Evolutionary conservation across 2,113 vertebrate species (phyloP).

Genomic region (Daboia siamensis): DNA sequence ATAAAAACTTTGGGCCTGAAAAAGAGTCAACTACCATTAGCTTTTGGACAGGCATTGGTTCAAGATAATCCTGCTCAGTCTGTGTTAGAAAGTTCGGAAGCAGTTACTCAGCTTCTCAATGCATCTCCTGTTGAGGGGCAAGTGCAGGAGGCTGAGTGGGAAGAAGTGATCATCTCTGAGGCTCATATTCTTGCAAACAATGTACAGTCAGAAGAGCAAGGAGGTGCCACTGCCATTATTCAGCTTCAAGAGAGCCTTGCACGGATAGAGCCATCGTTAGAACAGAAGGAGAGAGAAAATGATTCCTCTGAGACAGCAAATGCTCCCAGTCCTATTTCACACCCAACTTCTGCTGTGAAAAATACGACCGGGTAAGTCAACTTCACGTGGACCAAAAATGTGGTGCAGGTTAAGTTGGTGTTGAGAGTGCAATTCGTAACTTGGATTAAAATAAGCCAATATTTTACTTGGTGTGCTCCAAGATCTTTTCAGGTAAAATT

Average conservation of each 20-base stretch:
- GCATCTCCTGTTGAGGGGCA: slow-evolving; percentile 57
- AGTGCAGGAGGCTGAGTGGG: slow-evolving; percentile 69
- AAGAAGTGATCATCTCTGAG: slow-evolving; percentile 73
- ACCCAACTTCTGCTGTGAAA: slow-evolving; percentile 54
- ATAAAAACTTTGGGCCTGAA: slow-evolving; percentile 63
- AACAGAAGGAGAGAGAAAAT: slow-evolving; percentile 57
- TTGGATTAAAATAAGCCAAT: slow-evolving; percentile 9
- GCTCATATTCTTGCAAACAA: slow-evolving; percentile 60
- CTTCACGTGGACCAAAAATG: slow-evolving; percentile 9
- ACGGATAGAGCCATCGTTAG: slow-evolving; percentile 42
- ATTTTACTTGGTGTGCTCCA: slow-evolving; percentile 21
- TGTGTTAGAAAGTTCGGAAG: slow-evolving; percentile 67
- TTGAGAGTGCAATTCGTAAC: not conserved
- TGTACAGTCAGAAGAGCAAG: slow-evolving; percentile 47
- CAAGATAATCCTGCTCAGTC: slow-evolving; percentile 54
- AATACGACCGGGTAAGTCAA: slow-evolving; percentile 66
- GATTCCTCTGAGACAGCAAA: slow-evolving; percentile 33
- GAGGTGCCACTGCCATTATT: slow-evolving; percentile 17
- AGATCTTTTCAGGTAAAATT: slow-evolving; percentile 27
- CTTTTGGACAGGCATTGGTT: slow-evolving; percentile 37
- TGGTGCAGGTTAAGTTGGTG: not conserved
- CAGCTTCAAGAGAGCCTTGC: slow-evolving; percentile 42
- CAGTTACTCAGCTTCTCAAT: slow-evolving; percentile 73
- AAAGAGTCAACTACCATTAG: slow-evolving; percentile 62
- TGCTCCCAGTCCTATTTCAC: slow-evolving; percentile 12